Conservation (phyloP, 2,888 invertebrate species). For the Pandemis corylana region DNA sequence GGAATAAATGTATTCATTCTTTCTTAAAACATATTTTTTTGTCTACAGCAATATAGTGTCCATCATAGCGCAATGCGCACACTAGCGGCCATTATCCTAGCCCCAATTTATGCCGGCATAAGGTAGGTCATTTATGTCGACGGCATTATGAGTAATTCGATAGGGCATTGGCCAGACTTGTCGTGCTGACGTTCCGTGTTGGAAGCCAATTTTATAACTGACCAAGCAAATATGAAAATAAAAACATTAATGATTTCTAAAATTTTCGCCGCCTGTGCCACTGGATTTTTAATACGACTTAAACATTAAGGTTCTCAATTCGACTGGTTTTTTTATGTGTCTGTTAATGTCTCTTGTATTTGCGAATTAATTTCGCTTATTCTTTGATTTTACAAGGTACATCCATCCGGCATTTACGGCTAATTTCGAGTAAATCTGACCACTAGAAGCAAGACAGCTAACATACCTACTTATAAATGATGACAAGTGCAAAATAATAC, state of each 20-base stretch:
- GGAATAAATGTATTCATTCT: too few species aligned
- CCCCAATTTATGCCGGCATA: conserved; percentile 26
- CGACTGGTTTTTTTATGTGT: too few species aligned
- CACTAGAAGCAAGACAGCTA: too few species aligned
- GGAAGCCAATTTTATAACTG: conserved; percentile 50
- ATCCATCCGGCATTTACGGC: too few species aligned
- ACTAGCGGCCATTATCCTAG: conserved; percentile 9
- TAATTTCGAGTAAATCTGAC: too few species aligned
- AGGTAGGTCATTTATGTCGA: conserved; percentile 34
- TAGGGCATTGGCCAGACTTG: conserved; percentile 50
- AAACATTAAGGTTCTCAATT: too few species aligned
- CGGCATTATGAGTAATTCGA: conserved; percentile 34
- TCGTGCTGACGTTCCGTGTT: conserved; percentile 55
- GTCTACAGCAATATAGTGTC: background rate
- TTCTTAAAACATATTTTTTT: background rate
- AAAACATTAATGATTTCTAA: conserved; percentile 22
- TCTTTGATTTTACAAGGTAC: too few species aligned
- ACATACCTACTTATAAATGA: too few species aligned
- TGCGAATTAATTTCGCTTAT: too few species aligned
- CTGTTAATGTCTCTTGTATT: too few species aligned
- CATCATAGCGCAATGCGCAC: conserved; percentile 31
- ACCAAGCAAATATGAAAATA: conserved; percentile 47
- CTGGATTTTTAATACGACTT: too few species aligned
- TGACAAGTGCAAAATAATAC: too few species aligned
- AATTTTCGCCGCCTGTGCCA: background rate